Evolutionary conservation across 1,140 invertebrate species (phyloP).

Genomic region (Dreissena rostriformis): DNA sequence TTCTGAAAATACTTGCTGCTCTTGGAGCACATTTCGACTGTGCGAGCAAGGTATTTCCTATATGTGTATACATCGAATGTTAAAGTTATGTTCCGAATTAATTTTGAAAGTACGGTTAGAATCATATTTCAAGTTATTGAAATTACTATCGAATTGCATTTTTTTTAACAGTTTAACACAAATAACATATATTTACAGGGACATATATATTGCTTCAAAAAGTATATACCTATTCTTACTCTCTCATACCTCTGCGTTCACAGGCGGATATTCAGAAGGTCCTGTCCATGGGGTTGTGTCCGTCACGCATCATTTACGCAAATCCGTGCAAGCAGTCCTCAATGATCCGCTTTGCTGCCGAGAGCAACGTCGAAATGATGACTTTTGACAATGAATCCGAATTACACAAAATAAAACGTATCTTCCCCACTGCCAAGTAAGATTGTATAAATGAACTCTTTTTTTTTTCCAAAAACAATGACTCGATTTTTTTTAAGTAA

Average conservation of each 20-base stretch:
- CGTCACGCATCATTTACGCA: conserved; percentile 96
- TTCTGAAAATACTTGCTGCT: conserved; percentile 91
- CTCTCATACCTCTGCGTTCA: conserved; percentile 51
- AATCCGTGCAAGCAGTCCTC: conserved; percentile 98
- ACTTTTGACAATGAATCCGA: conserved; percentile 98
- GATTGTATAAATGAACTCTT: background rate
- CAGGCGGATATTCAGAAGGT: conserved; percentile 93
- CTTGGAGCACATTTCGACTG: conserved; percentile 97
- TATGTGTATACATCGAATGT: no score
- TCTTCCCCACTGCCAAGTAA: conserved; percentile 89
- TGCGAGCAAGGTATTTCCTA: conserved; percentile 90
- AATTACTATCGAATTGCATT: no score
- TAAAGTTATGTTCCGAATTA: no score
- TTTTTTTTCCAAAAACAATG: background rate
- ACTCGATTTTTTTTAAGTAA: background rate
- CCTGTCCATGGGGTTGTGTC: conserved; percentile 89
- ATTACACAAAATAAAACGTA: conserved; percentile 93
- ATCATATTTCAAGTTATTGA: no score
- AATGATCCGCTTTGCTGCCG: conserved; percentile 93
- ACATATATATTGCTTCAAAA: no score
- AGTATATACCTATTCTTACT: background rate
- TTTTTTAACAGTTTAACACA: no score
- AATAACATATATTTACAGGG: no score
- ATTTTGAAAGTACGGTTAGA: no score
- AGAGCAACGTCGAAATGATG: conserved; percentile 90